Evolutionary conservation across 2,888 invertebrate species (phyloP), one percentile per base, ranked within the genome.

Genomic region (Tetragonisca angustula): DNA sequence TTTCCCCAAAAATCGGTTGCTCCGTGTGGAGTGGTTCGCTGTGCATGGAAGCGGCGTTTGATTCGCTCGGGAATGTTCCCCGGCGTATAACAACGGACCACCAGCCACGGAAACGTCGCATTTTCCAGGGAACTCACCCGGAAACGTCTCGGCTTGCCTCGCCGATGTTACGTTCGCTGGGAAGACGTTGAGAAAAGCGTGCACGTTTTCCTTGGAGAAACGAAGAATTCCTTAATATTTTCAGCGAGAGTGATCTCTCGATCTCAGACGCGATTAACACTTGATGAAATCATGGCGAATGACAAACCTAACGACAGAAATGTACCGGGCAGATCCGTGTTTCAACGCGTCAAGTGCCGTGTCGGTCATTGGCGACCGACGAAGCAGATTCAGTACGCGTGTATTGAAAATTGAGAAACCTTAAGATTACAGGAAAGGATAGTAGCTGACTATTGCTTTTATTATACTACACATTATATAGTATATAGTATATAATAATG

Each of bases 1-100:
- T 77, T 81, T 64, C 67, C 9, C 43, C n/a, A 21, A 21, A 67
- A 68, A 69, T 70, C 70, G 36, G 24, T 27, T 56, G 9, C 24
- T 13, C 11, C 19, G 17, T 15, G 6, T 6, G n/a, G n/a, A n/a
- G n/a, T 13, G 21, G 9, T 9, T 36, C 36, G 36, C 36, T 36
- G 5, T 36, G 36, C 5, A 36, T 36, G 36, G 5, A 36, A 6
- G 6, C 36, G 36, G 36, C 6, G 11, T 49, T 43, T 19, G 59
- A 71, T 43, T 43, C 24, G 3, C 15, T 49, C 27, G 27, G 11
- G 49, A 43, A 72, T 61, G 21, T 72, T 61, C 49, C 59, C 49
- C 59, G 24, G 24, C 13, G 19, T 54, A 56, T n/a, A 24, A n/a
- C 56, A 54, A 24, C 24, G 56, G 21, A 5, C 3, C 24, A 56